A percentile compares a stretch with the other conserved stretches of the same genome.
phyloP scores from a whole-genome alignment of 2,797 vertebrate genomes.

The Coregonus ussuriensis region DNA sequence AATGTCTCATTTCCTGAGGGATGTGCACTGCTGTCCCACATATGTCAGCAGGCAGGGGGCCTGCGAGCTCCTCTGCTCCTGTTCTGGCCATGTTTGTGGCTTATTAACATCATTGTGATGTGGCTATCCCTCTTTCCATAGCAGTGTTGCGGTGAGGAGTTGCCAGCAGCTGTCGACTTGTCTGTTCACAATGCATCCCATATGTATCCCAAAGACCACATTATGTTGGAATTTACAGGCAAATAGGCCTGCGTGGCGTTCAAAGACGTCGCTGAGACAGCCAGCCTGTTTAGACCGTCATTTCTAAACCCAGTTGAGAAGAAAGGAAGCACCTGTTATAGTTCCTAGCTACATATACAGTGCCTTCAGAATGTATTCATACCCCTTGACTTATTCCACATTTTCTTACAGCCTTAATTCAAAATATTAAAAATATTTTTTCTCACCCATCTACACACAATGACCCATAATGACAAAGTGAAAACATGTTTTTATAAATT shows the following conservation, averaged over 20 bases:
- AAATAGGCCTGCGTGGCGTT: constrained; percentile 3
- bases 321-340: neutral
- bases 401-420: too few species aligned
- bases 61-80: constrained; percentile 23
- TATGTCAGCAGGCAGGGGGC: constrained; percentile 27
- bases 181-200: constrained; percentile 61
- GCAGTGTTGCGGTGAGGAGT: constrained; percentile 59
- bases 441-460: too few species aligned
- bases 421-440: too few species aligned
- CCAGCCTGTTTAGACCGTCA: neutral
- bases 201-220: constrained; percentile 59
- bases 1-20: constrained; percentile 52
- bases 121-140: constrained; percentile 47
- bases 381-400: too few species aligned
- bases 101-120: constrained; percentile 63
- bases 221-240: constrained; percentile 32
- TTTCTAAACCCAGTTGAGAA: neutral
- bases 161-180: constrained; percentile 51
- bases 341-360: neutral
- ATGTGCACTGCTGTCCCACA: constrained; percentile 42
- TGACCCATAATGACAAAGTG: too few species aligned
- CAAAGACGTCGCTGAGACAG: neutral
- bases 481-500: too few species aligned
- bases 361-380: too few species aligned
- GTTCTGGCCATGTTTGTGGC: constrained; percentile 56